Percentiles rank a stretch among this genome's conserved stretches.
Conservation (phyloP, 1,140 invertebrate genomes). For the Ceratina calcarata region DNA sequence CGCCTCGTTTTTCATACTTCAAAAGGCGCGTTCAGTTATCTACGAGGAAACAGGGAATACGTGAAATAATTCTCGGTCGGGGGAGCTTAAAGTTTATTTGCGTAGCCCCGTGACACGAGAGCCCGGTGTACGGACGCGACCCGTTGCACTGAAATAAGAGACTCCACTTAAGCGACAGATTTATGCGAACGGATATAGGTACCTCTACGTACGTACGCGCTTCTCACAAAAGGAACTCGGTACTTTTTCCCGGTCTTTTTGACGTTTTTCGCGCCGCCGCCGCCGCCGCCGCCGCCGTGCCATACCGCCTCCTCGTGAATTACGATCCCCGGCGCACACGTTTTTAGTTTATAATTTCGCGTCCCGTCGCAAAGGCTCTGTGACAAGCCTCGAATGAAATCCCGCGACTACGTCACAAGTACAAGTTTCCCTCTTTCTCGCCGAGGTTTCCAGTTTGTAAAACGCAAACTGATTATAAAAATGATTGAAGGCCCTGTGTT, state of each 20-base stretch:
- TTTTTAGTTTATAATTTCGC: conserved; percentile 39
- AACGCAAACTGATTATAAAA: too few relatives aligned
- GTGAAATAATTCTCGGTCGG: conserved; percentile 27
- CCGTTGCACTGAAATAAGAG: conserved; percentile 48
- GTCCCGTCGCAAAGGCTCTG: neutral
- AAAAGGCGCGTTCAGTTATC: too few relatives aligned
- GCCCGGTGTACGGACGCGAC: conserved; percentile 1
- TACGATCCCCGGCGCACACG: neutral
- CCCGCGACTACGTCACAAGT: too few relatives aligned
- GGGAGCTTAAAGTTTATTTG: conserved; percentile 38
- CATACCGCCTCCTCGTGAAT: conserved; percentile 32
- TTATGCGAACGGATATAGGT: conserved; percentile 46
- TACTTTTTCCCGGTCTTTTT: too few relatives aligned
- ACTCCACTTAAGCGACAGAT: conserved; percentile 49
- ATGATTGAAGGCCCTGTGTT: too few relatives aligned
- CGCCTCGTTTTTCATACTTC: too few relatives aligned
- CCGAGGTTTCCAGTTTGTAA: too few relatives aligned
- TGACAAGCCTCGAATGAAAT: too few relatives aligned
- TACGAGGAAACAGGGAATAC: neutral
- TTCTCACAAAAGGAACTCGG: conserved; percentile 37
- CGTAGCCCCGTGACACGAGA: conserved; percentile 36
- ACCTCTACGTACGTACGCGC: conserved; percentile 9
- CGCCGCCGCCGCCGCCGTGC: neutral
- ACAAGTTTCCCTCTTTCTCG: too few relatives aligned
- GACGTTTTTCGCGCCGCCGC: conserved; percentile 12